These are phyloP conservation scores for Choreutis nemorana DNA, from an alignment of 2,888 invertebrate species.

Conservation along the genomic window DNA sequence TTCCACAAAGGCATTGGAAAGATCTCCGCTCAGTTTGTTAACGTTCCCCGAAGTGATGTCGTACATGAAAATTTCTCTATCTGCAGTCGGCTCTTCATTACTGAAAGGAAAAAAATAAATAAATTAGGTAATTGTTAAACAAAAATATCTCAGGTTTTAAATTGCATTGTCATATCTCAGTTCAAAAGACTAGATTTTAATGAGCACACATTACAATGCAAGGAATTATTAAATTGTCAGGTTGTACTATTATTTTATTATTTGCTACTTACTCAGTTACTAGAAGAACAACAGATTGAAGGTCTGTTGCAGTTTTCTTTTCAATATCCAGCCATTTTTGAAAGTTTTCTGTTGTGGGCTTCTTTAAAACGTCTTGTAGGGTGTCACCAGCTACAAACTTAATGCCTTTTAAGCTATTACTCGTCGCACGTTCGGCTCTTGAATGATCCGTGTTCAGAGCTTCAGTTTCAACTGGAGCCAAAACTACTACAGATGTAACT, in stretches of 20 bases:
- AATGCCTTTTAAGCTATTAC: constrained; percentile 70
- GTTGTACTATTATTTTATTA: neutral
- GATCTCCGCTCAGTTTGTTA: constrained; percentile 80
- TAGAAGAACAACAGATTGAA: constrained; percentile 82
- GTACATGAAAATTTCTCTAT: constrained; percentile 88
- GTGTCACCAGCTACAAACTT: constrained; percentile 78
- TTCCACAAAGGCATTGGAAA: constrained; percentile 85
- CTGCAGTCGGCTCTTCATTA: constrained; percentile 48
- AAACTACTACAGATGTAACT: constrained; percentile 85
- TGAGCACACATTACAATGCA: neutral
- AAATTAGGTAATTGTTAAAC: constrained; percentile 12
- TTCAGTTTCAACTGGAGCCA: constrained; percentile 83
- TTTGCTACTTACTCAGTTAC: constrained; percentile 75
- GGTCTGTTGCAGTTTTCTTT: constrained; percentile 74
- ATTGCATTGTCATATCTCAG: constrained; percentile 1
- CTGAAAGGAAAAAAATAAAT: constrained; percentile 33
- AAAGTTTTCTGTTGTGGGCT: constrained; percentile 80
- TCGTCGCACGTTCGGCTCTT: constrained; percentile 63
- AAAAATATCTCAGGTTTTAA: constrained; percentile 3
- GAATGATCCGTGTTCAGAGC: constrained; percentile 51
- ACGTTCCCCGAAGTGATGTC: constrained; percentile 78
- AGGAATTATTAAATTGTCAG: neutral
- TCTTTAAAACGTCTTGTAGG: constrained; percentile 77
- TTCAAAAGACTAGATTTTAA: neutral
- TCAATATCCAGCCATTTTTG: constrained; percentile 82